Evolutionary conservation across 2,113 vertebrate species (phyloP), one percentile per base, ranked within the genome.

Genomic region (Capreolus pygargus): DNA sequence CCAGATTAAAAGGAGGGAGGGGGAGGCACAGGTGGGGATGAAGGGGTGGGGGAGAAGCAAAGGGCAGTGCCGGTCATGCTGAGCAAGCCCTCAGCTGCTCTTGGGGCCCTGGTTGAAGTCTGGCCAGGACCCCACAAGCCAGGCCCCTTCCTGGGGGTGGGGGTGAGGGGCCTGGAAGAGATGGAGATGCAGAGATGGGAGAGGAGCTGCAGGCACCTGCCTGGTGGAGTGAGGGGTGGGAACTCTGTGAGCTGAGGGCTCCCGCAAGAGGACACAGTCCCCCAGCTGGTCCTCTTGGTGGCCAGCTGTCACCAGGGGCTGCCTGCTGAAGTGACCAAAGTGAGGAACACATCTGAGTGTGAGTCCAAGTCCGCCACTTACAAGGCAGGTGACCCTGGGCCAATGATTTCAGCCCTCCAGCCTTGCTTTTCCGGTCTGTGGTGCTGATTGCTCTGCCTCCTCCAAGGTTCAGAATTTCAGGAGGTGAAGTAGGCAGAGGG

Each of bases 1-100:
- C 82, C 16, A 97, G 84, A 97, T 96, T 98, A 98, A 96, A 98
- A 88, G 97, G 98, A 98, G 97, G 95, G 97, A 96, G 98, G 98
- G 98, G 97, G 98, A 98, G 67, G 92, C 86, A 86, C 90, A 94
- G 15, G 95, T 12, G 8, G 83, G 82, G 55, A 30, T 1, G 39
- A 94, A 89, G 67, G 91, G 92, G 90, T 0, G 9, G 43, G 54
- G 15, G 74, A 7, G 87, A 92, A 97, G 55, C 98, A 98, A 98
- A 97, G 86, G n/a, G 78, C 94, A 96, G 55, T 55, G 3, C 6
- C 2, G 9, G 83, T 36, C 70, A 13, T 87, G 95, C 93, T 96
- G 96, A 97, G 92, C 97, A 82, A 97, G 96, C 79, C 94, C 33
- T 90, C 23, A n/a, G 79, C 47, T 52, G 17, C 79, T 82, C 47